These are phyloP conservation scores for Crotalus helleri DNA, from an alignment of 2,113 vertebrate species.

Conservation along the genomic window DNA sequence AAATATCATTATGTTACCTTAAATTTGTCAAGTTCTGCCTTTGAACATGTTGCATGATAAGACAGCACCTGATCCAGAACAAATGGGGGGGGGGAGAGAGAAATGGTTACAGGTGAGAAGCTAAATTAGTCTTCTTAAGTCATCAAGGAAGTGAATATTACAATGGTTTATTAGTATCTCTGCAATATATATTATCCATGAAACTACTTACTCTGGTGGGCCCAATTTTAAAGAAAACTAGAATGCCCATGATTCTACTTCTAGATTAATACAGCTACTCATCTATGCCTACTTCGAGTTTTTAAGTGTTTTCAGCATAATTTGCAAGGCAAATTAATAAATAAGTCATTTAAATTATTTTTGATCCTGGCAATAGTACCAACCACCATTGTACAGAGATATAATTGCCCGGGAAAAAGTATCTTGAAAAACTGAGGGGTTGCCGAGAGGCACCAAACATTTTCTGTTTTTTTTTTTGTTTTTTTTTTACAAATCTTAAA, in stretches of 20 bases:
- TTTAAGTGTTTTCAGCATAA: neutral
- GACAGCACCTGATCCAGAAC: slow-evolving; percentile 87
- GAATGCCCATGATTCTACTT: neutral
- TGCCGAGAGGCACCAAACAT: neutral
- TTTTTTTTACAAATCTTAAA: neutral
- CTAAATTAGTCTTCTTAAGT: slow-evolving; percentile 12
- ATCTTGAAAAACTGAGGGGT: neutral
- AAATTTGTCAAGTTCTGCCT: slow-evolving; percentile 98
- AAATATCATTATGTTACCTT: slow-evolving; percentile 80
- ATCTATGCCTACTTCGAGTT: neutral
- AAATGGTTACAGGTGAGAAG: slow-evolving; percentile 17
- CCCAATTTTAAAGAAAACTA: neutral
- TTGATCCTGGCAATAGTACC: neutral
- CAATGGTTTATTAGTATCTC: slow-evolving; percentile 22
- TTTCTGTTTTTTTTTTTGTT: neutral
- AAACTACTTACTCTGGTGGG: neutral
- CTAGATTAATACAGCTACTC: neutral
- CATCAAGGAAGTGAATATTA: neutral
- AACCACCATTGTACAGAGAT: neutral
- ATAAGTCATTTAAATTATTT: neutral
- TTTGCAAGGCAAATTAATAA: neutral
- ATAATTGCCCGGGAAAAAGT: neutral
- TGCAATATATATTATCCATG: slow-evolving; percentile 31
- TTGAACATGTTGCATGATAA: slow-evolving; percentile 97
- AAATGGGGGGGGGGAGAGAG: slow-evolving; percentile 30